Percentiles rank a stretch among this genome's conserved stretches.
Conservation (phyloP, 2,113 vertebrate species). For the human region DNA sequence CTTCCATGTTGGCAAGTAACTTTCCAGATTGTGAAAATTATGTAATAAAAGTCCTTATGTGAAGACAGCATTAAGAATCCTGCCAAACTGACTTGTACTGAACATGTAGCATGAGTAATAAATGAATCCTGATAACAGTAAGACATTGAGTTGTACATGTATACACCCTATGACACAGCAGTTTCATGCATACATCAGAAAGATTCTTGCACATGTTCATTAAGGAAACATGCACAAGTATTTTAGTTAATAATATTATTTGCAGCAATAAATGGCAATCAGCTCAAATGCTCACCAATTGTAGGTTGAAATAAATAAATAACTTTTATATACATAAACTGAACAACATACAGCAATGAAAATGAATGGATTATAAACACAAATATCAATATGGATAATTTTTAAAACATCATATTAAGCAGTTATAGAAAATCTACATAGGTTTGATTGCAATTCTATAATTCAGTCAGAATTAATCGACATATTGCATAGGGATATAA, state of each 20-base stretch:
- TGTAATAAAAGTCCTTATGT: not conserved
- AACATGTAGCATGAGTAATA: not conserved
- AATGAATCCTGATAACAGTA: not conserved
- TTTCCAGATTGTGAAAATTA: not conserved
- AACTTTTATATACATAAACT: not conserved
- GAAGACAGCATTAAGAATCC: not conserved
- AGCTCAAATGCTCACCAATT: not conserved
- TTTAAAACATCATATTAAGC: not conserved
- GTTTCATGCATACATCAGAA: not conserved
- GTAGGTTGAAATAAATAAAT: not conserved
- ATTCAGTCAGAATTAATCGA: not conserved
- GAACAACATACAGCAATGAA: not conserved
- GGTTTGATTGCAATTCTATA: not conserved
- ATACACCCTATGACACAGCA: not conserved
- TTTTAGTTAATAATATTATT: not conserved
- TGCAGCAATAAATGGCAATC: not conserved
- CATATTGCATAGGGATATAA: not conserved
- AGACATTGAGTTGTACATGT: not conserved
- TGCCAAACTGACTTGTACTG: not conserved
- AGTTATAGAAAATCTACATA: not conserved
- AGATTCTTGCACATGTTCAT: not conserved
- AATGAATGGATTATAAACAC: not conserved
- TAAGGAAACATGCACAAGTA: not conserved
- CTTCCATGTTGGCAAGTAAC: not conserved
- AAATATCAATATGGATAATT: not conserved